These are phyloP conservation scores for Saguinus oedipus DNA, from an alignment of 2,797 vertebrate genomes.

Conservation along the genomic window DNA sequence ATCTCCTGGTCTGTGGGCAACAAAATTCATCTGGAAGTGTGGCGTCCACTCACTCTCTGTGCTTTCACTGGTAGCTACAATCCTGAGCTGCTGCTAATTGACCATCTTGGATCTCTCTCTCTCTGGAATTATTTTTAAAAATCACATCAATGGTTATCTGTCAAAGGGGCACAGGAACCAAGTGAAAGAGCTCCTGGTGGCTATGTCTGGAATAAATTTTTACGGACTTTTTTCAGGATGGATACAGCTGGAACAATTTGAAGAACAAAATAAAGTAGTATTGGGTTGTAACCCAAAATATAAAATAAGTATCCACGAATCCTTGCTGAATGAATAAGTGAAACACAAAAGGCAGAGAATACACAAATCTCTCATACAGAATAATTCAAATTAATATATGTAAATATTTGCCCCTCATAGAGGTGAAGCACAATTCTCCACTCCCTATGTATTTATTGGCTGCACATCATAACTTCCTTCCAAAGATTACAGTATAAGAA, in stretches of 20 bases:
- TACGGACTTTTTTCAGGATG: too few relatives aligned
- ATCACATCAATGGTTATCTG: too few relatives aligned
- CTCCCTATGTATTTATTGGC: background rate
- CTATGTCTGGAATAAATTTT: too few relatives aligned
- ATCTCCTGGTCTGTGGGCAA: too few relatives aligned
- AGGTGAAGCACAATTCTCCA: background rate
- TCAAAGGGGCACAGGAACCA: too few relatives aligned
- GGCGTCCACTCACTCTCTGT: too few relatives aligned
- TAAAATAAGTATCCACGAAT: background rate
- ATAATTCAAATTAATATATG: conserved; percentile 12
- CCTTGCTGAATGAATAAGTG: background rate
- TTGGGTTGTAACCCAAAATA: background rate
- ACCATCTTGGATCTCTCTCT: too few relatives aligned
- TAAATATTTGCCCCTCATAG: background rate
- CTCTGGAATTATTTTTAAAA: background rate
- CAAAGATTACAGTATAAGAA: background rate
- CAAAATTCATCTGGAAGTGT: too few relatives aligned
- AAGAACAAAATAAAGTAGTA: background rate
- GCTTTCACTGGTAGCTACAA: too few relatives aligned
- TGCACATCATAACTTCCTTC: background rate
- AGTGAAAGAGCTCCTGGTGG: background rate
- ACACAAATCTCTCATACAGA: background rate
- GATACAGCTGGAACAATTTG: background rate
- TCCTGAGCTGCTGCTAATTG: too few relatives aligned
- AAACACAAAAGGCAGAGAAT: background rate